Evolutionary conservation across 2,888 invertebrate species (phyloP).

Genomic region (Trichopria drosophilae): DNA sequence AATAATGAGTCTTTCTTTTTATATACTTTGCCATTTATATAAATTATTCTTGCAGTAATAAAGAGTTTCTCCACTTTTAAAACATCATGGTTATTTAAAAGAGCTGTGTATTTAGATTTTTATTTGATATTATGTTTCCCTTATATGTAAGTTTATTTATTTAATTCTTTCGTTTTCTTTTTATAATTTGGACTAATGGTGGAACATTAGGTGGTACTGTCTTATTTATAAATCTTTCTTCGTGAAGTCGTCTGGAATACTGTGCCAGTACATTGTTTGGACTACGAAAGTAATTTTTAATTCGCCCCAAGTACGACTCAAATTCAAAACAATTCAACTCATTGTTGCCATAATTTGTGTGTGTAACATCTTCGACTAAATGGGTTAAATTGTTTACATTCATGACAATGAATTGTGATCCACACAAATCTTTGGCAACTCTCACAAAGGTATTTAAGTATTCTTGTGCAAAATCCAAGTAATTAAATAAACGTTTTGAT

Average conservation of each 20-base stretch:
- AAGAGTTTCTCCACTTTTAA: not conserved
- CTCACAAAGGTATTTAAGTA: not conserved
- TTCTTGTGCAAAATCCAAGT: not conserved
- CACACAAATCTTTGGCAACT: not conserved
- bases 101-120: slow-evolving; percentile 7
- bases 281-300: slow-evolving; percentile 3
- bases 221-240: not conserved
- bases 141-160: not conserved
- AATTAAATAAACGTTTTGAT: not conserved
- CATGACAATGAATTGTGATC: not conserved
- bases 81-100: not conserved
- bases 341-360: not conserved
- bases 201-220: not conserved
- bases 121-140: not conserved
- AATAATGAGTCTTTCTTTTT: slow-evolving; percentile 6
- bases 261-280: slow-evolving; percentile 9
- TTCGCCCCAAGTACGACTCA: slow-evolving; percentile 14
- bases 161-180: not conserved
- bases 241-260: slow-evolving; percentile 10
- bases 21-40: not conserved
- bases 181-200: not conserved
- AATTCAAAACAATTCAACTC: slow-evolving; percentile 6
- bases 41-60: not conserved
- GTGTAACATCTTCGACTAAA: slow-evolving; percentile 10
- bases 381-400: slow-evolving; percentile 12